phyloP scores from a whole-genome alignment of 2,888 invertebrate genomes.

The Eupeodes luniger region DNA sequence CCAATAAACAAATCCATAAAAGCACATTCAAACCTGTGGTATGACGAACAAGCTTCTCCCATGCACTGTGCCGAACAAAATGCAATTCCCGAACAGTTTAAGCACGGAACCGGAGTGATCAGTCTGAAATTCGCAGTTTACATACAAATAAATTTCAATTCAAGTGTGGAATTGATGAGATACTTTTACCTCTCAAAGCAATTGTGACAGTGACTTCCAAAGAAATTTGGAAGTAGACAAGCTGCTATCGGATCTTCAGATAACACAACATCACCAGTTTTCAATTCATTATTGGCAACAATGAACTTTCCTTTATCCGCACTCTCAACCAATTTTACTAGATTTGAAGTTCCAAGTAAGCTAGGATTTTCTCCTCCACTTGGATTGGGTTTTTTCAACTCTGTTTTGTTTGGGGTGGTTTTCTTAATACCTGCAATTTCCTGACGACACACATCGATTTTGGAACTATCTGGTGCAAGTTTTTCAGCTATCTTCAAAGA shows the following conservation, averaged over 20 bases:
- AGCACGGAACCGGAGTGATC: constrained; percentile 89
- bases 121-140: constrained; percentile 83
- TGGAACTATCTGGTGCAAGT: constrained; percentile 85
- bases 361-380: constrained; percentile 85
- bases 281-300: constrained; percentile 86
- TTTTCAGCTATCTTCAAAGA: constrained; percentile 88
- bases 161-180: neutral
- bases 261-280: constrained; percentile 89
- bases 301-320: constrained; percentile 88
- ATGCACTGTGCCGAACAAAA: constrained; percentile 90
- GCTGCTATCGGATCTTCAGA: constrained; percentile 90
- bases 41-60: constrained; percentile 87
- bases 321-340: constrained; percentile 86
- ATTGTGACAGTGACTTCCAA: constrained; percentile 92
- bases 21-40: constrained; percentile 91
- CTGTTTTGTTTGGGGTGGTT: constrained; percentile 53
- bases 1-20: constrained; percentile 91
- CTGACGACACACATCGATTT: constrained; percentile 83
- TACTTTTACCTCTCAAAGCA: constrained; percentile 88
- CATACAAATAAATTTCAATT: neutral
- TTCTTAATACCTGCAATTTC: constrained; percentile 84
- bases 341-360: constrained; percentile 86
- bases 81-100: constrained; percentile 90
- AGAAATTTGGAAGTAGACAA: constrained; percentile 89
- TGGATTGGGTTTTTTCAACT: constrained; percentile 79